Base-by-base conservation (phyloP, 2,113 vertebrate genomes). In the Psilopsiagon aymara region DNA sequence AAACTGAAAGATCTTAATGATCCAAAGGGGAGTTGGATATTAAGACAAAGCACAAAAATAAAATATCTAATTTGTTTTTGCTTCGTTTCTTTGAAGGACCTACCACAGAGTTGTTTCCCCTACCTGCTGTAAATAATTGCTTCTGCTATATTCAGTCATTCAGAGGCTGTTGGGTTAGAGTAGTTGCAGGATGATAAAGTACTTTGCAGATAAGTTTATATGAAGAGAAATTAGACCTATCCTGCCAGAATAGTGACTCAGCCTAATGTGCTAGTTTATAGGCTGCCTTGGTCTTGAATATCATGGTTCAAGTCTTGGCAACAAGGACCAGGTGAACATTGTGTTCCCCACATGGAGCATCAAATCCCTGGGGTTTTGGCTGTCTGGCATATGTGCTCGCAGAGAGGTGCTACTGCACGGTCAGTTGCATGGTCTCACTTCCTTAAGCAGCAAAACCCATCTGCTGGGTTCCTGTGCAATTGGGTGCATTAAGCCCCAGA, bases 221-320 rank as follows among this genome's bases (percentile, higher is more conserved):
- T 59, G 43, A 85, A 86, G 70, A 93, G 77, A 91, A 92, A 94
- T 92, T 7, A 91, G 77, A 85, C 11, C 20, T 66, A 24, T 51
- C 35, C 75, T 94, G 92, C 94, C 96, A 96, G 92, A 94, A 92
- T 4, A 77, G 83, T 95, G 94, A 96, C 94, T 96, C 91, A 96
- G 96, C 94, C 94, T 79, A 87, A 94, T 4, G 86, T 51, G 86
- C 82, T 87, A 60, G 86, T 84, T 96, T 93, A 90, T 64, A 68
- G 80, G 64, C 92, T 90, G 73, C 71, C 60, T 86, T 57, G 53
- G 86, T 92, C 94, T 89, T n/a, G 1, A 73, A 91, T 94, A 76
- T 66, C 86, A 73, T 21, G n/a, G 74, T 89, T 87, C 52, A 76
- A 79, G 53, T 43, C 59, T 59, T 86, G 88, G 92, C 95, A 92